Percentiles rank a stretch among this genome's conserved stretches.
Conservation (phyloP, 64 coral and sea anemone species). For the Porites lutea region DNA sequence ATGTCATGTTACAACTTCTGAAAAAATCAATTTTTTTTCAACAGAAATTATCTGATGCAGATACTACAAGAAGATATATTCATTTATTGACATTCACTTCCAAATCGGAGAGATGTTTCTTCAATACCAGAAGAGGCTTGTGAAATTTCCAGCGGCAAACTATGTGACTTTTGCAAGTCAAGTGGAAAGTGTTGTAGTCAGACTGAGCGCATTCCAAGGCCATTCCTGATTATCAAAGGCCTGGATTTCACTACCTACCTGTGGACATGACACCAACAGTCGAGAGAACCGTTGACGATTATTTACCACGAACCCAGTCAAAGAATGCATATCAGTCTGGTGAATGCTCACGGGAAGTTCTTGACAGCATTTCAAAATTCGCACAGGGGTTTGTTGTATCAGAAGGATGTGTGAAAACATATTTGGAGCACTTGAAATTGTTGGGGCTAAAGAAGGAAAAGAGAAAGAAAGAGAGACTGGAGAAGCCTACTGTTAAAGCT, state of each 20-base stretch:
- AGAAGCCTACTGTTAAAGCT: constrained; percentile 27
- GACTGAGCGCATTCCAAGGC: constrained; percentile 48
- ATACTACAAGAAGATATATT: constrained; percentile 50
- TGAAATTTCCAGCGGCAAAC: constrained; percentile 11
- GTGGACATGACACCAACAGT: constrained; percentile 6
- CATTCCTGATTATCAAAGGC: constrained; percentile 56
- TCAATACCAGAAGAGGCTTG: constrained; percentile 30
- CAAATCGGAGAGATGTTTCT: constrained; percentile 56
- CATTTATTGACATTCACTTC: constrained; percentile 14
- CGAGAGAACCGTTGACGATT: neutral
- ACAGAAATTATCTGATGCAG: constrained; percentile 42
- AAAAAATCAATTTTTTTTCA: constrained; percentile 55
- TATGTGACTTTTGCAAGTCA: constrained; percentile 56
- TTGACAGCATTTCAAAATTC: constrained; percentile 52
- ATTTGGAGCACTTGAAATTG: constrained; percentile 60
- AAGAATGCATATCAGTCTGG: constrained; percentile 36
- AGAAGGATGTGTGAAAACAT: constrained; percentile 62
- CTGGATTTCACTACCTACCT: constrained; percentile 52
- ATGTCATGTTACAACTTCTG: constrained; percentile 54
- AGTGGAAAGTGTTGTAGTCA: constrained; percentile 42
- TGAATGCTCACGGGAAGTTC: constrained; percentile 10
- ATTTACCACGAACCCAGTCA: constrained; percentile 37
- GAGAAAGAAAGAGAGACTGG: constrained; percentile 37
- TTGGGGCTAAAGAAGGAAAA: constrained; percentile 31
- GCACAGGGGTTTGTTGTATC: constrained; percentile 60